Base-by-base conservation (phyloP, 2,113 vertebrate species). In the Ramphastos sulfuratus region DNA sequence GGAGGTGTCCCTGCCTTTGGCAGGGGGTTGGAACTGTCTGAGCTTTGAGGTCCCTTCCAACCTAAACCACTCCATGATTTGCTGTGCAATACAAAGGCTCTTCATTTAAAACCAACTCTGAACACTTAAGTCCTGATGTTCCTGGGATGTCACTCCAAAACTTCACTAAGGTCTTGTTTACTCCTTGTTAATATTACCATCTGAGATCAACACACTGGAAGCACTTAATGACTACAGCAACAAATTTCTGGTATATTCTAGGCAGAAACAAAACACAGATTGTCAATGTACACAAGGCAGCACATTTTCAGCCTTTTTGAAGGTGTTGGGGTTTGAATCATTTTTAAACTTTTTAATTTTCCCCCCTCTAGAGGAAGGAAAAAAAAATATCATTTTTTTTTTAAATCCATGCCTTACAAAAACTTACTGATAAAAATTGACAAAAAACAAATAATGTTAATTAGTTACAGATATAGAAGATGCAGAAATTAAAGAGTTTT, bases 91-190 rank as follows among this genome's bases (percentile, higher is more conserved):
- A 50, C 78, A 86, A 16, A 56, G 9, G 19, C 6, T 6, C 30
- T 88, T 84, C 85, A 88, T 77, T 86, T 92, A 72, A 89, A 86
- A 82, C 44, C 50, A 54, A 25, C 71, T 35, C 58, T 76, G 58
- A 86, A 44, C 35, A 85, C 16, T 7, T 59, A 92, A 92, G 94
- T 80, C 72, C 27, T 74, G 60, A 50, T 37, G 20, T 59, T 28
- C 52, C 60, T 90, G 64, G 60, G 37, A 73, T 63, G 48, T 46
- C 69, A 54, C 46, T 59, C 28, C 73, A 54, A 85, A 82, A 59
- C 77, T 89, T 74, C 88, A 86, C 63, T 9, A 50, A 89, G 30
- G 46, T 61, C 66, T 93, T 94, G 85, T 91, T 95, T 96, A 92
- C 76, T 82, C 74, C 69, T 56, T 35, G 59, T 58, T 96, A 90